Evolutionary conservation across 1,140 invertebrate species (phyloP).

Genomic region (Pentalonia nigronervosa): DNA sequence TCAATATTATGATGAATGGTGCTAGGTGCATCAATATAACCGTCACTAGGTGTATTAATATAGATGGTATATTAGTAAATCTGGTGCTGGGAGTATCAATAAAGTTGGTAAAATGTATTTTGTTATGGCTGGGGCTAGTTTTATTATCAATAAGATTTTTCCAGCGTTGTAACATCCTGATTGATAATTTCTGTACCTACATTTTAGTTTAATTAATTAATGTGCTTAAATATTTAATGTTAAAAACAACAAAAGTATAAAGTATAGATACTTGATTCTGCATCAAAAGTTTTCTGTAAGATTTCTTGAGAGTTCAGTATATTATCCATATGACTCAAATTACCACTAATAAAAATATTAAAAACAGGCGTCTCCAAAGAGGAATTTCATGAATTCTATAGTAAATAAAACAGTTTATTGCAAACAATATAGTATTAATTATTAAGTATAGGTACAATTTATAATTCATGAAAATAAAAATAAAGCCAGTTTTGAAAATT

Average conservation of each 20-base stretch:
- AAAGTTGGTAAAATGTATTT: not conserved
- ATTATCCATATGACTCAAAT: not conserved
- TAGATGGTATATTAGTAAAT: not conserved
- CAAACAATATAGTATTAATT: too few species aligned
- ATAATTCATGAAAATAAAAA: too few species aligned
- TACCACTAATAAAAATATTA: not conserved
- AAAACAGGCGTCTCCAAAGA: not conserved
- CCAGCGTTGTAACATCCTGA: not conserved
- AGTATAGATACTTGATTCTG: not conserved
- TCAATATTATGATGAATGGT: not conserved
- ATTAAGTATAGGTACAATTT: too few species aligned
- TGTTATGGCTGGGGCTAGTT: not conserved
- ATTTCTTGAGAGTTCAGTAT: not conserved
- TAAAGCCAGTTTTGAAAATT: too few species aligned
- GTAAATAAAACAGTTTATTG: too few species aligned
- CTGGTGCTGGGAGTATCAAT: not conserved
- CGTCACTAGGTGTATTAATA: not conserved
- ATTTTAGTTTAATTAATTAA: not conserved
- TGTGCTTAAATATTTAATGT: not conserved
- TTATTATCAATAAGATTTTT: not conserved
- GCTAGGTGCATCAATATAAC: not conserved
- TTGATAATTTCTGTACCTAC: not conserved
- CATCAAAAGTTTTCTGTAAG: not conserved
- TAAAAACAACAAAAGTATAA: not conserved
- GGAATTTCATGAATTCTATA: not conserved